Conservation (phyloP, 2,113 vertebrate species). For the Apistogramma diplotaenia region DNA sequence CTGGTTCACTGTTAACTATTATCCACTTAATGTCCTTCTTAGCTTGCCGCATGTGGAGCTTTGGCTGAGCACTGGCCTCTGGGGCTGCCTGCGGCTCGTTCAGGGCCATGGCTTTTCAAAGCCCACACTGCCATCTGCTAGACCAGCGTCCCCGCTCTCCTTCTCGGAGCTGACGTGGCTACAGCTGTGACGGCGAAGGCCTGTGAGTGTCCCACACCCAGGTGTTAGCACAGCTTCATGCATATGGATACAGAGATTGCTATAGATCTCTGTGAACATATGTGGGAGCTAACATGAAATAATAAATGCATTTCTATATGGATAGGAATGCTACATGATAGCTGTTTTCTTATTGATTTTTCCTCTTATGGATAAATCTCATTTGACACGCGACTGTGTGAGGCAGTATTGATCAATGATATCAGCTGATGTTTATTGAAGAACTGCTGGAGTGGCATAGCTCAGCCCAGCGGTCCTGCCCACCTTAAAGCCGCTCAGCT, state of each 20-base stretch:
- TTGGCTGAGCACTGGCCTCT: slow-evolving; percentile 62
- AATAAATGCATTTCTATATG: slow-evolving; percentile 37
- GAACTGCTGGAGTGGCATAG: slow-evolving; percentile 55
- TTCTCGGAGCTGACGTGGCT: slow-evolving; percentile 46
- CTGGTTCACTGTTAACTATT: slow-evolving; percentile 82
- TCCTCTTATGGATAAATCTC: slow-evolving; percentile 40
- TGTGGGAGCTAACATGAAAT: slow-evolving; percentile 31
- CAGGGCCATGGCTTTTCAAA: slow-evolving; percentile 75
- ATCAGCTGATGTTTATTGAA: slow-evolving; percentile 56
- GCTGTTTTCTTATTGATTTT: slow-evolving; percentile 38
- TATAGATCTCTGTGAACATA: slow-evolving; percentile 46
- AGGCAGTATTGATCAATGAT: slow-evolving; percentile 50
- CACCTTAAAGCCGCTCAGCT: slow-evolving; percentile 62
- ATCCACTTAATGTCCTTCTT: slow-evolving; percentile 76
- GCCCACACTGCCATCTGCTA: slow-evolving; percentile 73
- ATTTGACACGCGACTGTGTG: slow-evolving; percentile 40
- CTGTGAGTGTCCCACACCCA: slow-evolving; percentile 40
- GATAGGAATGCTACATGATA: slow-evolving; percentile 16
- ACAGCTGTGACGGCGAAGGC: slow-evolving; percentile 33
- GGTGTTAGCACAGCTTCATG: slow-evolving; percentile 56
- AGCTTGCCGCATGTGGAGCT: slow-evolving; percentile 69
- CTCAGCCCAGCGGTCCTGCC: slow-evolving; percentile 43
- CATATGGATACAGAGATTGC: slow-evolving; percentile 61
- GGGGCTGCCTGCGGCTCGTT: slow-evolving; percentile 76
- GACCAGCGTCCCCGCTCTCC: slow-evolving; percentile 37